Conservation (phyloP, 1,140 invertebrate species). For the Lanistes nyassanus region DNA sequence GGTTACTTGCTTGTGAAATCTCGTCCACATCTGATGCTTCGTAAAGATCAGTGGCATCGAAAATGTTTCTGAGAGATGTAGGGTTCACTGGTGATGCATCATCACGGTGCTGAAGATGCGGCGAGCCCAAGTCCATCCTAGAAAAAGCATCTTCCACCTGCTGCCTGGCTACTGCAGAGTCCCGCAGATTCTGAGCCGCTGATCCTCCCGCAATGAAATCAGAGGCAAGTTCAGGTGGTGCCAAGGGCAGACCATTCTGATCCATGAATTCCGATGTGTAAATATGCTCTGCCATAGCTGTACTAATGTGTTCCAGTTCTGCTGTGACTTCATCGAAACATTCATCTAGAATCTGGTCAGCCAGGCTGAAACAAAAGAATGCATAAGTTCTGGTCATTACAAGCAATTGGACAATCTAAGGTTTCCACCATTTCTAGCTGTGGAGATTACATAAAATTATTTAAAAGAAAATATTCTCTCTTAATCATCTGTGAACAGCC, state of each 20-base stretch:
- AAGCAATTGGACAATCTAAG: too few species aligned
- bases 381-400: too few species aligned
- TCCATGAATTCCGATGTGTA: conserved; percentile 54
- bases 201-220: conserved; percentile 17
- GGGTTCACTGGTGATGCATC: neutral
- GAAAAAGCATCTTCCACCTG: conserved; percentile 22
- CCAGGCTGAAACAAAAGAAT: conserved; percentile 40
- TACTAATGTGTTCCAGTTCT: conserved; percentile 50
- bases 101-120: neutral
- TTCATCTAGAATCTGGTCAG: conserved; percentile 50
- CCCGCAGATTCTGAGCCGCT: conserved; percentile 19
- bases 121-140: conserved; percentile 19
- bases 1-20: conserved; percentile 2
- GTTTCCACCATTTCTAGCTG: too few species aligned
- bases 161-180: conserved; percentile 11
- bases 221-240: conserved; percentile 22
- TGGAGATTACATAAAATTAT: too few species aligned
- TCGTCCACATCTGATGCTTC: conserved; percentile 21
- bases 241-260: conserved; percentile 20
- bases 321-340: conserved; percentile 48
- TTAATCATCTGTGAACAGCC: too few species aligned
- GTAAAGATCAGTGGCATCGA: conserved; percentile 28
- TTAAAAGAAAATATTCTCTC: too few species aligned
- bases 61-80: conserved; percentile 26
- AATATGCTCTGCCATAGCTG: conserved; percentile 55